Percentiles rank a stretch among this genome's conserved stretches.
Evolutionary conservation across 2,888 invertebrate species (phyloP).

Genomic region (Macropis europaea): DNA sequence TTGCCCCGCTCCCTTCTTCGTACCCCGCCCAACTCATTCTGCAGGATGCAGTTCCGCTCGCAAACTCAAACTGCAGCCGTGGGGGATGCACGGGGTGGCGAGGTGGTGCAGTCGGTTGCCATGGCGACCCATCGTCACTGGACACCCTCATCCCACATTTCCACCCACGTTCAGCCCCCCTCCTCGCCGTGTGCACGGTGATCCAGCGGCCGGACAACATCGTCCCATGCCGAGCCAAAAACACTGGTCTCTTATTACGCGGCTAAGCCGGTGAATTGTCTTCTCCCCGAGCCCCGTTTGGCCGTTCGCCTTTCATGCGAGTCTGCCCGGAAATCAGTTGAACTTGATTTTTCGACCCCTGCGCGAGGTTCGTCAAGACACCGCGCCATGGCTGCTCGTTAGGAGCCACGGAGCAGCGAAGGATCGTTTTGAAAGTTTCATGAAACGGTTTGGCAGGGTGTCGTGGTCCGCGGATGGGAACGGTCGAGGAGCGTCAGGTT

Average conservation of each 20-base stretch:
- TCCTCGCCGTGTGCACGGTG: slow-evolving; percentile 72
- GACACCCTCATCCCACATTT: slow-evolving; percentile 72
- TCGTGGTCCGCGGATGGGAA: no score
- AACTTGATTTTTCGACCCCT: slow-evolving; percentile 33
- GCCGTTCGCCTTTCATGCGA: slow-evolving; percentile 35
- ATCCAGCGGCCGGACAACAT: slow-evolving; percentile 77
- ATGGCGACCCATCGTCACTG: slow-evolving; percentile 78
- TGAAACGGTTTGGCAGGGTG: no score
- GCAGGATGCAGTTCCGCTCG: slow-evolving; percentile 71
- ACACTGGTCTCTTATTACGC: slow-evolving; percentile 77
- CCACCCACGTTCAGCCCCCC: slow-evolving; percentile 63
- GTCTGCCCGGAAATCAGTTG: slow-evolving; percentile 23
- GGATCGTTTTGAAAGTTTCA: no score
- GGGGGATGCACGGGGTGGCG: slow-evolving; percentile 73
- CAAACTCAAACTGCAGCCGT: slow-evolving; percentile 76
- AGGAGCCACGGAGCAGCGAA: no score
- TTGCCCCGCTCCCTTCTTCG: neutral
- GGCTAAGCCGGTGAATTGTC: slow-evolving; percentile 76
- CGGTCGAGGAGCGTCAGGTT: no score
- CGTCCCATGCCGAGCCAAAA: slow-evolving; percentile 75
- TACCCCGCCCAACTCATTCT: slow-evolving; percentile 31
- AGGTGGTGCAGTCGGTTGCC: slow-evolving; percentile 77
- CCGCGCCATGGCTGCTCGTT: neutral
- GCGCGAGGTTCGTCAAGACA: neutral
- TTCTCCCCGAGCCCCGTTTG: slow-evolving; percentile 57